phyloP scores from a whole-genome alignment of 2,113 vertebrate species.

The Pluvianellus socialis region DNA sequence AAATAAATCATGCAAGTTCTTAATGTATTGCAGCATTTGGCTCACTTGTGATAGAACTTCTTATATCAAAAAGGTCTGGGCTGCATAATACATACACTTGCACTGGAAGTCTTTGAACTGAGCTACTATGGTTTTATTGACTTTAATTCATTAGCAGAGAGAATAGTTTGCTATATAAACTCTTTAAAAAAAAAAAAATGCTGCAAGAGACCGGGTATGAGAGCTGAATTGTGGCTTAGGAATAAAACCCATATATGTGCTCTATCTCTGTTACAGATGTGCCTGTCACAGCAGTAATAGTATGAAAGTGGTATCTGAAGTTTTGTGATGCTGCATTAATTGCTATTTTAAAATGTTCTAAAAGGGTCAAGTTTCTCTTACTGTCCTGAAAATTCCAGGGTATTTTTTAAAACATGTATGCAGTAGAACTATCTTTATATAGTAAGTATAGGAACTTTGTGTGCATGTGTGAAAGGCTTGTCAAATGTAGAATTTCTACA shows the following conservation, averaged over 20 bases:
- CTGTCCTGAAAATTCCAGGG: background rate
- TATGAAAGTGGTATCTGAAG: background rate
- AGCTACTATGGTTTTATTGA: background rate
- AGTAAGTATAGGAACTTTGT: background rate
- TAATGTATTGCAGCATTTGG: background rate
- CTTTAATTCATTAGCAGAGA: background rate
- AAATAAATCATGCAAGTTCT: background rate
- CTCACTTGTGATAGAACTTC: constrained; percentile 9
- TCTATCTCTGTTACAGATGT: too few relatives aligned
- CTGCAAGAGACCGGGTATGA: too few relatives aligned
- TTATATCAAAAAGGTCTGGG: background rate
- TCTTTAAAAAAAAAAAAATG: background rate
- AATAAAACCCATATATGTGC: too few relatives aligned
- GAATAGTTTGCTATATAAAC: background rate
- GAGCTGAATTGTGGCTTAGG: too few relatives aligned
- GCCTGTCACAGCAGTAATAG: background rate
- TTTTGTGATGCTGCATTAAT: background rate
- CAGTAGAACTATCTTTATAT: background rate
- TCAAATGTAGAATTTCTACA: background rate
- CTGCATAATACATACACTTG: background rate
- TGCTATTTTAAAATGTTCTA: background rate
- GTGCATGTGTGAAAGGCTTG: background rate
- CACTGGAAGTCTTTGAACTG: background rate
- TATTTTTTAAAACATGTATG: background rate
- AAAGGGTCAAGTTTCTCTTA: background rate